These are phyloP conservation scores for Chelon auratus DNA, from an alignment of 2,797 vertebrate genomes.

Conservation along the genomic window DNA sequence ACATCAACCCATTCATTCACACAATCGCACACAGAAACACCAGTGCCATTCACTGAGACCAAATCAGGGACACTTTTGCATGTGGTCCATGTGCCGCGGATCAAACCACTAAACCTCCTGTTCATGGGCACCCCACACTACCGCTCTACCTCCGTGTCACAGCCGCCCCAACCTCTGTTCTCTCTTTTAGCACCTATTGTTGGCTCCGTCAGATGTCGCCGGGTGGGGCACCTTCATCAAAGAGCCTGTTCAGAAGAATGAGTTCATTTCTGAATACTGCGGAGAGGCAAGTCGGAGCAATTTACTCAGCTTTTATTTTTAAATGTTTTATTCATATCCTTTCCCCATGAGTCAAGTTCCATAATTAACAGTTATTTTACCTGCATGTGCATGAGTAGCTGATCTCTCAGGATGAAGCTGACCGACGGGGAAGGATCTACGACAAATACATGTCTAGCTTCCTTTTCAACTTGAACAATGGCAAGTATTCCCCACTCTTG, in stretches of 20 bases:
- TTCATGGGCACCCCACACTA: too few relatives aligned
- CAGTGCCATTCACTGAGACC: too few relatives aligned
- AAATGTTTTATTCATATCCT: background rate
- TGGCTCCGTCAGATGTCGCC: constrained; percentile 97
- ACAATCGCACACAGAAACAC: too few relatives aligned
- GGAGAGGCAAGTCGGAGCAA: constrained; percentile 89
- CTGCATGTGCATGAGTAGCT: constrained; percentile 81
- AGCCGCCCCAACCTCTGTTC: background rate
- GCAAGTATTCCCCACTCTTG: constrained; percentile 73
- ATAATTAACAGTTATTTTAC: background rate
- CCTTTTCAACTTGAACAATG: constrained; percentile 99
- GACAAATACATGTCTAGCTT: constrained; percentile 99
- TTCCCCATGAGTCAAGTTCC: background rate
- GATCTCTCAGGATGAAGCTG: constrained; percentile 98
- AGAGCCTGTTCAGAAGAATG: constrained; percentile 97
- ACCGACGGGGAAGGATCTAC: constrained; percentile 96
- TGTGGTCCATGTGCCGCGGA: too few relatives aligned
- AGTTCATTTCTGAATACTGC: constrained; percentile 98
- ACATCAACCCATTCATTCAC: too few relatives aligned
- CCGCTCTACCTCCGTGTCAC: too few relatives aligned
- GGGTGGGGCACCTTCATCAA: constrained; percentile 99
- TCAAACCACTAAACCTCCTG: too few relatives aligned
- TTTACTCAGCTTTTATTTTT: background rate
- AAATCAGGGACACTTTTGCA: too few relatives aligned
- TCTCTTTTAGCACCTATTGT: constrained; percentile 88